Evolutionary conservation across 2,888 invertebrate species (phyloP).

Genomic region (Gandaritis pyraliata): DNA sequence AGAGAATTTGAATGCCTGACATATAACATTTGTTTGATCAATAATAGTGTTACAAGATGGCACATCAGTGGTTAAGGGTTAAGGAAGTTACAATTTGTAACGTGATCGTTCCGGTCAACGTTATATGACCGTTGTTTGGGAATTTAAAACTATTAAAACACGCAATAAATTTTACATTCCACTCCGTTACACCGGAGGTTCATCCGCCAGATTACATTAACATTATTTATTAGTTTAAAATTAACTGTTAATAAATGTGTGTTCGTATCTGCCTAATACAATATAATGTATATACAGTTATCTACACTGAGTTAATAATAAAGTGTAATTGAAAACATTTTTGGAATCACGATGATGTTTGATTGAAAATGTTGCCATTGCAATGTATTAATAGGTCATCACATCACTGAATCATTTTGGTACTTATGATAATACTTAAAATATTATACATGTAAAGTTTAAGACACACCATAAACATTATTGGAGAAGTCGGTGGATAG

Average conservation of each 20-base stretch:
- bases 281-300: not conserved
- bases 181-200: slow-evolving; percentile 63
- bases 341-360: not conserved
- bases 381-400: too few species aligned
- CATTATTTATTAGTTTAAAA: slow-evolving; percentile 55
- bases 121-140: slow-evolving; percentile 57
- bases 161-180: slow-evolving; percentile 73
- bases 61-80: too few species aligned
- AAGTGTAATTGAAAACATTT: slow-evolving; percentile 36
- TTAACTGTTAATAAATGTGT: slow-evolving; percentile 44
- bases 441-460: too few species aligned
- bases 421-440: too few species aligned
- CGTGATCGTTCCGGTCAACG: not conserved
- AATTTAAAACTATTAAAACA: slow-evolving; percentile 73
- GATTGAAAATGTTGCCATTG: not conserved
- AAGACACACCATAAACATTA: too few species aligned
- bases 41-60: too few species aligned
- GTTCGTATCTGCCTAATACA: slow-evolving; percentile 8
- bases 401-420: too few species aligned
- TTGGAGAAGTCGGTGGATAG: too few species aligned
- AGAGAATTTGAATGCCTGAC: too few species aligned
- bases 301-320: not conserved
- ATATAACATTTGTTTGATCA: too few species aligned
- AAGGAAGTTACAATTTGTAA: not conserved
- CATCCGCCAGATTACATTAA: slow-evolving; percentile 65